phyloP scores from a whole-genome alignment of 2,888 invertebrate genomes.

The Dryococelus australis region DNA sequence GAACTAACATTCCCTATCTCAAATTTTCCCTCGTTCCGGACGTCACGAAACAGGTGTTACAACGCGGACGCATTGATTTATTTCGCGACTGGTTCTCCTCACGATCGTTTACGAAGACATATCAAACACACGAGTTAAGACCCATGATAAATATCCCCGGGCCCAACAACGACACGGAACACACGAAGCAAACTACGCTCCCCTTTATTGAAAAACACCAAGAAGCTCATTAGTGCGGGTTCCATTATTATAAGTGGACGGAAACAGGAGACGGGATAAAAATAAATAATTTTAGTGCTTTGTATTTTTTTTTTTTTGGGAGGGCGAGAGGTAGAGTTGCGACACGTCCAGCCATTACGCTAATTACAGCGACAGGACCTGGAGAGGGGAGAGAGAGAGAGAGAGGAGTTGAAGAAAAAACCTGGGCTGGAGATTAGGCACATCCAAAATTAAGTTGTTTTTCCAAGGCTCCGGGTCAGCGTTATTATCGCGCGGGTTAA shows the following conservation, averaged over 20 bases:
- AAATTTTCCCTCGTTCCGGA: no score
- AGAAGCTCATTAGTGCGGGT: background rate
- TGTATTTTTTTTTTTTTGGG: background rate
- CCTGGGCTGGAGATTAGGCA: background rate
- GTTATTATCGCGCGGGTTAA: background rate
- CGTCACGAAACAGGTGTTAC: no score
- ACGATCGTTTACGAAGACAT: no score
- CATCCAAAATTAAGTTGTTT: slow-evolving; percentile 3
- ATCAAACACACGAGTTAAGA: no score
- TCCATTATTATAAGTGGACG: background rate
- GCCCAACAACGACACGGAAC: no score
- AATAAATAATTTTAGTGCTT: background rate
- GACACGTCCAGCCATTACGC: slow-evolving; percentile 16
- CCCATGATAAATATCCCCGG: no score
- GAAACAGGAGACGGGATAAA: background rate
- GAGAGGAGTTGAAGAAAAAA: background rate
- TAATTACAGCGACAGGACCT: background rate
- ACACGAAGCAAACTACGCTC: no score
- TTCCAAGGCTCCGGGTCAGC: background rate
- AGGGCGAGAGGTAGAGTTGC: background rate
- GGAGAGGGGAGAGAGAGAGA: background rate
- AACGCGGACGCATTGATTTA: no score
- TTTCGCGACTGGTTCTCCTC: no score
- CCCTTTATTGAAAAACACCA: background rate
- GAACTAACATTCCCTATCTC: no score